phyloP scores from a whole-genome alignment of 2,797 vertebrate genomes.

The Brachymystax lenok region DNA sequence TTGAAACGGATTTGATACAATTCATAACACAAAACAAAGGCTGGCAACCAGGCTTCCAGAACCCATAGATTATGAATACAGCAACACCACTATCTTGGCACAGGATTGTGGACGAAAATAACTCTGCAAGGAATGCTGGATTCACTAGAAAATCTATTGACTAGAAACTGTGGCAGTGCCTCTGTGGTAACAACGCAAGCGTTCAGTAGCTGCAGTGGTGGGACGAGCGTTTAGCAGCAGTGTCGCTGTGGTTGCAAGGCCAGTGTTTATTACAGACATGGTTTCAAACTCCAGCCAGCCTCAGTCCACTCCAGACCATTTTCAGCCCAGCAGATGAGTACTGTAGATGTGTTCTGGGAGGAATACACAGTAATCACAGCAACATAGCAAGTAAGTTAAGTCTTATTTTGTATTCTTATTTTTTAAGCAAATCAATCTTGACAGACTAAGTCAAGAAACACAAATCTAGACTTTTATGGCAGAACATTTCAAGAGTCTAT shows the following conservation, averaged over 20 bases:
- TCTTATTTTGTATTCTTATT: background rate
- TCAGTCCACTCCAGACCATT: background rate
- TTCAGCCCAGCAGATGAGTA: background rate
- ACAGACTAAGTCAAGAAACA: too few relatives aligned
- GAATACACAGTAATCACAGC: background rate
- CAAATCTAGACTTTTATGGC: too few relatives aligned
- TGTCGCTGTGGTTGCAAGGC: background rate
- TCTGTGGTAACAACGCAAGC: background rate
- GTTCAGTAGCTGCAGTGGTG: slow-evolving; percentile 4
- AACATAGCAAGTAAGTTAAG: too few relatives aligned
- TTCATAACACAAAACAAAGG: background rate
- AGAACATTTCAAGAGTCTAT: too few relatives aligned
- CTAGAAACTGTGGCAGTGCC: background rate
- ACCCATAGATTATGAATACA: background rate
- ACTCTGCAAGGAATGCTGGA: background rate
- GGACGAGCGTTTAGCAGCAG: background rate
- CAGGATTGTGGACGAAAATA: background rate
- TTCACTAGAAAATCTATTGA: background rate
- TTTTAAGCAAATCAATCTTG: too few relatives aligned
- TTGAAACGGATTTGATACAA: background rate
- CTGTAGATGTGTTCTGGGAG: background rate
- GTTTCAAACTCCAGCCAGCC: slow-evolving; percentile 1
- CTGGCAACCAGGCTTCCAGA: background rate
- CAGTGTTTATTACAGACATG: background rate
- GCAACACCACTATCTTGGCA: background rate